Base-by-base conservation (phyloP, 2,797 vertebrate species). In the Cyclura pinguis region DNA sequence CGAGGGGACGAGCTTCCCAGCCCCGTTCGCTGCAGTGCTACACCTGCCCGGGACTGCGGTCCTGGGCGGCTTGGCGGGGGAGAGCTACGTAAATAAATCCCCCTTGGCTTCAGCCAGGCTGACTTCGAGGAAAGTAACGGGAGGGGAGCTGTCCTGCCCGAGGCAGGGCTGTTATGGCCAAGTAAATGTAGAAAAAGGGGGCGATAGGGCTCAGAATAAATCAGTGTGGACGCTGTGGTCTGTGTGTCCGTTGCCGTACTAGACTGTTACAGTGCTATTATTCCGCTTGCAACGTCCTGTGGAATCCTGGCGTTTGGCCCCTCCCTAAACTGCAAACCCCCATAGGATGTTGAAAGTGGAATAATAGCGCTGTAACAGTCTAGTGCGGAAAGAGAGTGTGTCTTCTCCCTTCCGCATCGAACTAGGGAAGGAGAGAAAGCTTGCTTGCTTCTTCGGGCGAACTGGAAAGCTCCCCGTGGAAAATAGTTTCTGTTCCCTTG, bases 1-100 rank as follows among this genome's bases (percentile, higher is more conserved):
- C 4, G 42, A 47, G 42, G 42, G 27, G 32, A 77, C 1, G n/a
- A 5, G 4, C 3, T 52, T 55, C 59, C 57, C 87, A 88, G 10
- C 87, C n/a, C 38, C 32, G 47, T 10, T 57, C 38, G 1, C 80
- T 87, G 90, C 85, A 38, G 92, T 87, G 78, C 64, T 52, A 47
- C 77, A 67, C 89, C 80, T 64, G 67, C 87, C 80, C 57, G 16
- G 29, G 89, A 90, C 84, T 90, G 89, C 89, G 55, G 77, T 38
- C 59, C 78, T 64, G 10, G 84, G 62, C 42, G 50, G n/a, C 62
- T 38, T 59, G 35, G 4, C 24, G 67, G 50, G 73, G 76, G 13
- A 29, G n/a, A 4, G 7, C 1, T 8, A 12, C 1, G 1, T 12
- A 1, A 52, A 12, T 52, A 27, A 42, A 16, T 10, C 52, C 12